phyloP scores from a whole-genome alignment of 2,888 invertebrate genomes.

The Brachycybe producta region DNA sequence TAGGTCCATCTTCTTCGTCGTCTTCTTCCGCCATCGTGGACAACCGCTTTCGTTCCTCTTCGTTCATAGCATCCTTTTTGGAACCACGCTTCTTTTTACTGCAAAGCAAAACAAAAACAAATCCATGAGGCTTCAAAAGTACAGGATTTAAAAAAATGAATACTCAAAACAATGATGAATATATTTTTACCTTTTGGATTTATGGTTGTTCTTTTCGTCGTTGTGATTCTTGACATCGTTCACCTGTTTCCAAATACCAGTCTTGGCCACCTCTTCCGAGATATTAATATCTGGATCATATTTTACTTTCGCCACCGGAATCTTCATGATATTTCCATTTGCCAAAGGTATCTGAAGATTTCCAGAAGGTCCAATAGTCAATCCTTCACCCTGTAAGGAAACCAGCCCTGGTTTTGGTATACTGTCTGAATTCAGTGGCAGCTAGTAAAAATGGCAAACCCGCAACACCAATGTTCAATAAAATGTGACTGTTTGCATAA shows the following conservation, averaged over 20 bases:
- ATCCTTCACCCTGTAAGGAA: not conserved
- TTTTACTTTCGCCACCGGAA: constrained; percentile 50
- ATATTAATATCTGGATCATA: constrained; percentile 53
- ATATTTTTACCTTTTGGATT: constrained; percentile 9
- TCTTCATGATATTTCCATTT: constrained; percentile 80
- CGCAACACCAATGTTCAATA: too few relatives aligned
- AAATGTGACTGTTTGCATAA: too few relatives aligned
- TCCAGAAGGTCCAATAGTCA: constrained; percentile 29
- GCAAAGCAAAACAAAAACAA: not conserved
- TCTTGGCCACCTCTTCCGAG: constrained; percentile 84
- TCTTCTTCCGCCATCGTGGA: constrained; percentile 80
- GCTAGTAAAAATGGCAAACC: too few relatives aligned
- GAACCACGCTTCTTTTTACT: constrained; percentile 48
- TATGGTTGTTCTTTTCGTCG: constrained; percentile 5
- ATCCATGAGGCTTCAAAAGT: not conserved
- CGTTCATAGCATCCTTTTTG: constrained; percentile 47
- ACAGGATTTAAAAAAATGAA: not conserved
- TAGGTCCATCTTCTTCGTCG: constrained; percentile 50
- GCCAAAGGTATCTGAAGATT: constrained; percentile 76
- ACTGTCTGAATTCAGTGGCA: too few relatives aligned
- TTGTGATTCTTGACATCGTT: constrained; percentile 47
- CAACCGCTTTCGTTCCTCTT: constrained; percentile 48
- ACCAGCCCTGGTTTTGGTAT: too few relatives aligned
- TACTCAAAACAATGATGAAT: not conserved
- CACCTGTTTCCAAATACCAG: constrained; percentile 86